These are phyloP conservation scores for Agriopis marginaria DNA, from an alignment of 2,888 invertebrate genomes.

Conservation along the genomic window DNA sequence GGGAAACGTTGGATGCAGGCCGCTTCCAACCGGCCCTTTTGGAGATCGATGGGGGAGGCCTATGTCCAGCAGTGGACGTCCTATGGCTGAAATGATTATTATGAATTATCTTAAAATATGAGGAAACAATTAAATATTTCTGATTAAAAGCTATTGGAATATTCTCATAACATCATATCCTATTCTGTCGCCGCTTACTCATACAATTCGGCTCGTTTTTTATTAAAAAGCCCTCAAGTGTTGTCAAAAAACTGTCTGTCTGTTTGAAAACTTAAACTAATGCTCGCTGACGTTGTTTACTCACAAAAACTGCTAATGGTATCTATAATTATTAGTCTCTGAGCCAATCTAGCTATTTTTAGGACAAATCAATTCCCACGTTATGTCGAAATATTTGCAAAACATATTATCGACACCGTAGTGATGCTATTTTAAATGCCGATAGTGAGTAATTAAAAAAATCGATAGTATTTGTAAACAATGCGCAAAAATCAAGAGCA, in stretches of 20 bases:
- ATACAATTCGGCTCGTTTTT: conserved; percentile 27
- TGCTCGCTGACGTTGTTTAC: conserved; percentile 56
- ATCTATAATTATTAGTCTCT: conserved; percentile 45
- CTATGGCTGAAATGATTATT: no score
- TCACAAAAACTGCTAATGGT: conserved; percentile 55
- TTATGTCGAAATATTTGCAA: conserved; percentile 27
- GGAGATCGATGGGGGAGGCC: no score
- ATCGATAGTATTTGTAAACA: conserved; percentile 39
- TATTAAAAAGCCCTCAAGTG: conserved; percentile 22
- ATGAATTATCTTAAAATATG: background rate
- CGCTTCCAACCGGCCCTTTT: no score
- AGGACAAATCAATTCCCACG: conserved; percentile 32
- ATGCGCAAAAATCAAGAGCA: conserved; percentile 38
- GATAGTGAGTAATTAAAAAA: conserved; percentile 23
- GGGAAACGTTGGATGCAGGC: no score
- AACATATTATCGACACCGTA: conserved; percentile 25
- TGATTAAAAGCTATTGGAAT: conserved; percentile 9
- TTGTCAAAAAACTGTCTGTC: conserved; percentile 47
- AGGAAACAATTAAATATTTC: conserved; percentile 10
- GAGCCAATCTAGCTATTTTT: conserved; percentile 26
- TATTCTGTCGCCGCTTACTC: conserved; percentile 18
- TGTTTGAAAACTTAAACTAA: conserved; percentile 57
- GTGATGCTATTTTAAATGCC: conserved; percentile 32
- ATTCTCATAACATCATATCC: conserved; percentile 29
- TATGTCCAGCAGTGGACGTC: no score